These are phyloP conservation scores for Pteromalus puparum DNA, from an alignment of 1,140 invertebrate species.

Conservation along the genomic window DNA sequence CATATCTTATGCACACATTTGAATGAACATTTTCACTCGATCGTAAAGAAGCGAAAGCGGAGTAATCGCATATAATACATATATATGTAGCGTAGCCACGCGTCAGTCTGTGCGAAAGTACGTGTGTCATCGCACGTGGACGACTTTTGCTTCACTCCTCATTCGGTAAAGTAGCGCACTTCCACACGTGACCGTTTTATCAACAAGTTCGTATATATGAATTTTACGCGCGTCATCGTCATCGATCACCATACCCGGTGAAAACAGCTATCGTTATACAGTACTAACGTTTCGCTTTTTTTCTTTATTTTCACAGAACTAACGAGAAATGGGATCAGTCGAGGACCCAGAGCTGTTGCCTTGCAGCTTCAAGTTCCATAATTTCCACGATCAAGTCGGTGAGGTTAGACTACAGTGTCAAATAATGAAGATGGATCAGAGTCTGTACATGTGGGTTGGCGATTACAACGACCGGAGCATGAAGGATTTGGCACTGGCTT, in stretches of 20 bases:
- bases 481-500: constrained; percentile 68
- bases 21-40: no score
- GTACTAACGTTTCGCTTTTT: no score
- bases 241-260: no score
- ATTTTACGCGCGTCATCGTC: constrained; percentile 17
- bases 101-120: neutral
- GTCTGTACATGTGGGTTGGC: constrained; percentile 70
- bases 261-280: no score
- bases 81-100: constrained; percentile 8
- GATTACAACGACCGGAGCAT: constrained; percentile 60
- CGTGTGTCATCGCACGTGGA: neutral
- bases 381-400: constrained; percentile 62
- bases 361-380: constrained; percentile 66
- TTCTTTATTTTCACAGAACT: neutral
- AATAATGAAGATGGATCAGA: constrained; percentile 70
- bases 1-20: no score
- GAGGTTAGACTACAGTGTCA: constrained; percentile 66
- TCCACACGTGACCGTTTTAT: neutral
- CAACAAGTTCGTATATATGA: constrained; percentile 27
- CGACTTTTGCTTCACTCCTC: neutral
- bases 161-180: neutral
- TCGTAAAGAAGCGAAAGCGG: no score
- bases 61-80: neutral
- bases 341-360: constrained; percentile 50
- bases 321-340: neutral